phyloP scores from a whole-genome alignment of 2,797 vertebrate species.

The Urocyon cinereoargenteus region DNA sequence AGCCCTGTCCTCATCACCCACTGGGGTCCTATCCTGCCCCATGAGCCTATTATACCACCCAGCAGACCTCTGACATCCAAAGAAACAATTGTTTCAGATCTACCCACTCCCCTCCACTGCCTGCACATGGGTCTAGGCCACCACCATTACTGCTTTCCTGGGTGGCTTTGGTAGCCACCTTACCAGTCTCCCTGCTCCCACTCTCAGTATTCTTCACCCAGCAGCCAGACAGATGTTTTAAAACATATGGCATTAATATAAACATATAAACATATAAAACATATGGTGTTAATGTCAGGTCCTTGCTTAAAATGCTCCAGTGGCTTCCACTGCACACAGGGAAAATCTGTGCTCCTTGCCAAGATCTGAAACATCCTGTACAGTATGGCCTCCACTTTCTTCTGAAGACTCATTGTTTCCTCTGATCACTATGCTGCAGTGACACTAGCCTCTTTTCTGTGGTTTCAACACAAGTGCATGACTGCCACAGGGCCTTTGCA shows the following conservation, averaged over 20 bases:
- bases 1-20: neutral
- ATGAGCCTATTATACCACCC: neutral
- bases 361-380: neutral
- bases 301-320: neutral
- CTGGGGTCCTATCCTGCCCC: neutral
- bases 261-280: neutral
- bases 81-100: neutral
- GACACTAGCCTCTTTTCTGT: neutral
- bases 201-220: neutral
- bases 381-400: neutral
- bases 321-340: neutral
- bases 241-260: neutral
- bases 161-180: neutral
- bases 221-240: neutral
- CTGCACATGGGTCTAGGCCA: neutral
- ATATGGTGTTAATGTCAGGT: neutral
- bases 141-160: neutral
- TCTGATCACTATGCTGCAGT: neutral
- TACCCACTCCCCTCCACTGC: neutral
- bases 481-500: slow-evolving; percentile 12
- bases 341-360: neutral
- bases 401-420: neutral
- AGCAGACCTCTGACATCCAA: neutral
- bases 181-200: neutral
- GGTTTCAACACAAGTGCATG: neutral